Percentiles rank a stretch among this genome's conserved stretches.
Evolutionary conservation across 2,888 invertebrate species (phyloP).

Genomic region (Drosophila pseudotakahashii): DNA sequence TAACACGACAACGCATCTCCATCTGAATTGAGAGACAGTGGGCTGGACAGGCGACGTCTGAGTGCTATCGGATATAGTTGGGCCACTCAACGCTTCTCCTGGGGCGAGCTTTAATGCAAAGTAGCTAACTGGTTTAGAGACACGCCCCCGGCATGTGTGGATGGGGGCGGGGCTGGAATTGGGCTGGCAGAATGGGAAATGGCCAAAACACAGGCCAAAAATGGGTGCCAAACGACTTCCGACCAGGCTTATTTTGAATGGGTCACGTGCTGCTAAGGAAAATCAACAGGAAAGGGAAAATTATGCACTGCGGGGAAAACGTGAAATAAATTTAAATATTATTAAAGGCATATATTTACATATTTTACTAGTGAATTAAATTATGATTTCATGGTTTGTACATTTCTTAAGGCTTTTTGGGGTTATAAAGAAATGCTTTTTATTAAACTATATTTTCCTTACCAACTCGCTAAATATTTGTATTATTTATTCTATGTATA

Average conservation of each 20-base stretch:
- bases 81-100: slow-evolving; percentile 6
- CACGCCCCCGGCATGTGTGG: slow-evolving; percentile 14
- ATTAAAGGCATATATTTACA: neutral
- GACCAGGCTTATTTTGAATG: slow-evolving; percentile 38
- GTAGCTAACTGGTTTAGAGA: slow-evolving; percentile 38
- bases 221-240: slow-evolving; percentile 74
- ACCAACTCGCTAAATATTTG: too few relatives aligned
- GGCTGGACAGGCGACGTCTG: slow-evolving; percentile 18
- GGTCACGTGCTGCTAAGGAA: slow-evolving; percentile 41
- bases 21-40: slow-evolving; percentile 21
- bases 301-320: slow-evolving; percentile 17
- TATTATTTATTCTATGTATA: too few relatives aligned
- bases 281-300: slow-evolving; percentile 22
- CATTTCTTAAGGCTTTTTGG: too few relatives aligned
- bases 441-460: too few relatives aligned
- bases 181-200: neutral
- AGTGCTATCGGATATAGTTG: slow-evolving; percentile 19
- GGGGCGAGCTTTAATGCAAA: slow-evolving; percentile 44
- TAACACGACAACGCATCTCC: slow-evolving; percentile 27
- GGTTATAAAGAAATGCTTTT: too few relatives aligned
- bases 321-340: too few relatives aligned
- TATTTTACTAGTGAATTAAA: neutral
- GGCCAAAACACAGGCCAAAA: slow-evolving; percentile 41
- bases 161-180: too few relatives aligned
- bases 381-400: neutral